phyloP scores from a whole-genome alignment of 2,113 vertebrate species.

The Cephalopholis sonnerati region DNA sequence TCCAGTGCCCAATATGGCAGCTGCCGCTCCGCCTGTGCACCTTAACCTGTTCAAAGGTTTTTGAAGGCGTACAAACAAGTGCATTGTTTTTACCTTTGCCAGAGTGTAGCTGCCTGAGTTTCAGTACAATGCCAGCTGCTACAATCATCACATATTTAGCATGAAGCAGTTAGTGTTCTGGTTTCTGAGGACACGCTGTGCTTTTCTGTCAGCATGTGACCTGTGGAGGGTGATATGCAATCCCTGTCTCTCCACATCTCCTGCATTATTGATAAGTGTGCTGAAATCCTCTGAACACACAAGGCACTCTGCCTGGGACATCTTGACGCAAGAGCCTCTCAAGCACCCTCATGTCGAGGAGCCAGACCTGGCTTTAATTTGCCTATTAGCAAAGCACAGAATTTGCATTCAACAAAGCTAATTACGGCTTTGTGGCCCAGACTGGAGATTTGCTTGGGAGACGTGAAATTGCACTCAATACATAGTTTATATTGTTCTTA shows the following conservation, averaged over 20 bases:
- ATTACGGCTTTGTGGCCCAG: conserved; percentile 44
- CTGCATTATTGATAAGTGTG: conserved; percentile 83
- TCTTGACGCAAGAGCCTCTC: conserved; percentile 67
- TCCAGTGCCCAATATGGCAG: conserved; percentile 70
- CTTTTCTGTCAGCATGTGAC: conserved; percentile 77
- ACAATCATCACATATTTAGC: conserved; percentile 46
- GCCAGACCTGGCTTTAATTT: conserved; percentile 63
- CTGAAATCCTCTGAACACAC: conserved; percentile 68
- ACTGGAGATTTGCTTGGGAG: conserved; percentile 24
- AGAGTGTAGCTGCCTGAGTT: not conserved
- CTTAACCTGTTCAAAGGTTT: conserved; percentile 50
- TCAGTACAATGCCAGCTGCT: not conserved
- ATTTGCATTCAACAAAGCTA: conserved; percentile 52
- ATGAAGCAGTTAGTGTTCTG: conserved; percentile 38
- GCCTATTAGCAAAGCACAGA: conserved; percentile 42
- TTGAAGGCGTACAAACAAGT: not conserved
- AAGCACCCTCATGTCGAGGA: conserved; percentile 58
- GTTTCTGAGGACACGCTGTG: conserved; percentile 74
- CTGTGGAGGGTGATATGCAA: conserved; percentile 71
- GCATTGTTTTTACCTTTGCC: conserved; percentile 41
- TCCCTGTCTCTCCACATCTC: conserved; percentile 69
- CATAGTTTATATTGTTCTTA: conserved; percentile 9
- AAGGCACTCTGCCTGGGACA: conserved; percentile 60
- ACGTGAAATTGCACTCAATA: conserved; percentile 10
- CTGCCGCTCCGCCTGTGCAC: conserved; percentile 34